phyloP scores from a whole-genome alignment of 2,797 vertebrate genomes.

The Taeniopygia guttata region DNA sequence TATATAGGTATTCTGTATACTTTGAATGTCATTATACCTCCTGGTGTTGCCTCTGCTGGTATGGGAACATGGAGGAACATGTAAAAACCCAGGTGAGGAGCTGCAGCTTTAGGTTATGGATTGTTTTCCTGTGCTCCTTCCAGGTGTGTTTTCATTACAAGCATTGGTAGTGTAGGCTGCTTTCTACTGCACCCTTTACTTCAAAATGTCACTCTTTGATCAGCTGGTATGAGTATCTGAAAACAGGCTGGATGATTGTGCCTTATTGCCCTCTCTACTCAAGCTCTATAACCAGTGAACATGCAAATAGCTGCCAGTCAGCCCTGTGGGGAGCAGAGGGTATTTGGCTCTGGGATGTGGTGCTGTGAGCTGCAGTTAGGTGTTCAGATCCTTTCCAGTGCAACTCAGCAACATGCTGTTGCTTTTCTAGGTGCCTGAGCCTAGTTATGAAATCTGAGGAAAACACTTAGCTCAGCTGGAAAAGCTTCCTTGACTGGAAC shows the following conservation, averaged over 20 bases:
- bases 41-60: background rate
- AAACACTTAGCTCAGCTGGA: conserved; percentile 29
- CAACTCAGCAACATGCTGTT: background rate
- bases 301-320: background rate
- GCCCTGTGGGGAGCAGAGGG: background rate
- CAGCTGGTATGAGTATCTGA: background rate
- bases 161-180: background rate
- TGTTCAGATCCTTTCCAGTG: background rate
- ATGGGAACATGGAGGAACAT: background rate
- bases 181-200: background rate
- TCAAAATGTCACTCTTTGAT: background rate
- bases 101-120: background rate
- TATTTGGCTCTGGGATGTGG: background rate
- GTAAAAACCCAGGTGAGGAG: background rate
- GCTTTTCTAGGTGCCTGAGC: conserved; percentile 25
- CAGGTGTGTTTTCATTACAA: background rate
- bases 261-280: background rate
- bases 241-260: background rate
- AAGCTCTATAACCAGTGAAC: background rate
- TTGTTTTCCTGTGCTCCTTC: background rate
- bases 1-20: background rate
- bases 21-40: background rate
- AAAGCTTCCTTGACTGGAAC: conserved; percentile 6
- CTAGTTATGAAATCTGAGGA: conserved; percentile 22
- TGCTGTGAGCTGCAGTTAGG: background rate